phyloP scores from a whole-genome alignment of 1,140 invertebrate genomes.

The Saxidomus purpurata region DNA sequence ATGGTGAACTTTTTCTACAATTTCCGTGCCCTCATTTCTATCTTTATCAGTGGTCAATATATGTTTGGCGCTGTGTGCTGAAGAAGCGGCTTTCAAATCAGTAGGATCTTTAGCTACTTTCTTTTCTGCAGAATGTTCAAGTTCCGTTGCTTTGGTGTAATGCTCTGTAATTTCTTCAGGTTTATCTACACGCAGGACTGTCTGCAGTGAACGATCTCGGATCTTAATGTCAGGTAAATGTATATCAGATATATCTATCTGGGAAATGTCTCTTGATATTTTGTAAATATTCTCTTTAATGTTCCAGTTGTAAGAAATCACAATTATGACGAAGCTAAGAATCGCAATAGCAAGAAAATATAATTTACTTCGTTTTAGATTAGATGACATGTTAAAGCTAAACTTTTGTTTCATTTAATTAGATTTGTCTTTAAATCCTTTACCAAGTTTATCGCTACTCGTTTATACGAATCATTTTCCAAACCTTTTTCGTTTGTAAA shows the following conservation, averaged over 20 bases:
- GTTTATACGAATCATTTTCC: too few species aligned
- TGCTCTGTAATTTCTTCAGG: neutral
- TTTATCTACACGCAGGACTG: neutral
- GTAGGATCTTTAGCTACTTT: neutral
- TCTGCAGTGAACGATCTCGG: too few species aligned
- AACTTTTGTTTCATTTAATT: neutral
- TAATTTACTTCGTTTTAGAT: slow-evolving; percentile 10
- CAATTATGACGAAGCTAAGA: neutral
- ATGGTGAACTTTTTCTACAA: neutral
- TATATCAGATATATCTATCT: neutral
- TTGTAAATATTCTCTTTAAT: neutral
- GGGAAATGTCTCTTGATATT: neutral
- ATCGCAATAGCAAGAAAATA: neutral
- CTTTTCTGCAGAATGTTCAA: neutral
- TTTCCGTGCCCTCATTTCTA: neutral
- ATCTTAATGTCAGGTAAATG: neutral
- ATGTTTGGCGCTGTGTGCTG: too few species aligned
- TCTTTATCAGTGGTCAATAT: too few species aligned
- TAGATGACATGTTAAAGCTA: neutral
- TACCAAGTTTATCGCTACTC: too few species aligned
- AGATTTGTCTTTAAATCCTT: too few species aligned
- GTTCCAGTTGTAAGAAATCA: slow-evolving; percentile 10
- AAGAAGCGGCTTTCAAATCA: too few species aligned
- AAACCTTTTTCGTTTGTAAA: too few species aligned
- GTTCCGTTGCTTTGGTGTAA: neutral